These are phyloP conservation scores for Agrotis exclamationis DNA, from an alignment of 2,888 invertebrate species.

Conservation along the genomic window DNA sequence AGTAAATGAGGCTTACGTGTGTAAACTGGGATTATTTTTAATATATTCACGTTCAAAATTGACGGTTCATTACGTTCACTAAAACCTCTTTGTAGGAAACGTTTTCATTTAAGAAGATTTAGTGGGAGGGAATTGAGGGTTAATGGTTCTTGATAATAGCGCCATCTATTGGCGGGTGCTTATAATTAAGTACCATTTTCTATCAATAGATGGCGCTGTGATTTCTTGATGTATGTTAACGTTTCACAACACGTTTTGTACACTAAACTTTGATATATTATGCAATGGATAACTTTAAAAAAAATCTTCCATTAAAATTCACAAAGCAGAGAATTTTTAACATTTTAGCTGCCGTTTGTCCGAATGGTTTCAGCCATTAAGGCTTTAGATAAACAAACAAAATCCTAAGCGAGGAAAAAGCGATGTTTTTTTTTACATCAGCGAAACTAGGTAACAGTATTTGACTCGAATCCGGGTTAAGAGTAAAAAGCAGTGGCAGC, in stretches of 20 bases:
- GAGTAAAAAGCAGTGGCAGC: constrained; percentile 32
- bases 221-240: neutral
- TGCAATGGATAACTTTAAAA: neutral
- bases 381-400: constrained; percentile 48
- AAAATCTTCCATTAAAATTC: constrained; percentile 8
- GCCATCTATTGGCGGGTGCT: constrained; percentile 25
- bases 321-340: constrained; percentile 40
- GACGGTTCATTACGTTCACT: constrained; percentile 58
- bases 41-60: constrained; percentile 61
- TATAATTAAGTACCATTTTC: neutral
- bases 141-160: constrained; percentile 23
- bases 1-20: constrained; percentile 60
- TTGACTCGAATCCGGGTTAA: constrained; percentile 44
- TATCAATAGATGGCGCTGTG: neutral
- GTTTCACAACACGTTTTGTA: neutral
- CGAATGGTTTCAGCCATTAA: constrained; percentile 28
- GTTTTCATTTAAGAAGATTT: constrained; percentile 41
- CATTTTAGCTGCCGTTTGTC: constrained; percentile 31
- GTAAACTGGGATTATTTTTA: constrained; percentile 65
- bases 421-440: constrained; percentile 36
- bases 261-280: neutral
- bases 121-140: constrained; percentile 13
- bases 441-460: constrained; percentile 41
- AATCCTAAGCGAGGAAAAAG: constrained; percentile 35
- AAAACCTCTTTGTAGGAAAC: constrained; percentile 48